These are phyloP conservation scores for Proisotoma minuta DNA, from an alignment of 2,888 invertebrate genomes.

Conservation along the genomic window DNA sequence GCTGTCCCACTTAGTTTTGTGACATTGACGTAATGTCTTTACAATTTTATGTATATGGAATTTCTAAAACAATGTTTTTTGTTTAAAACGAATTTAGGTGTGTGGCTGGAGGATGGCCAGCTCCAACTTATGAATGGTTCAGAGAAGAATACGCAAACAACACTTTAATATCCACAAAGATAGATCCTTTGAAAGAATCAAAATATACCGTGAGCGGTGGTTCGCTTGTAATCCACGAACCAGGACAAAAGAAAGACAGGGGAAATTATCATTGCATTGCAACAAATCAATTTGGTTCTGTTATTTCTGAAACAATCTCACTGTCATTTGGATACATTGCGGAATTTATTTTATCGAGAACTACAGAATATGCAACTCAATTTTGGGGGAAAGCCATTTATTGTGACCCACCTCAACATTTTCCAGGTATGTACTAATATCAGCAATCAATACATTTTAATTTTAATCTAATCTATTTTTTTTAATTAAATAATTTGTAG, in stretches of 20 bases:
- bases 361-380: constrained; percentile 76
- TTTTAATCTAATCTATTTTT: background rate
- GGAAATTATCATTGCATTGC: constrained; percentile 90
- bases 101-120: constrained; percentile 79
- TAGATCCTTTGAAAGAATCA: constrained; percentile 69
- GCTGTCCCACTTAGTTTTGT: constrained; percentile 68
- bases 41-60: background rate
- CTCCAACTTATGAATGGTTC: constrained; percentile 85
- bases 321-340: constrained; percentile 82
- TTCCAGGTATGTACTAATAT: constrained; percentile 58
- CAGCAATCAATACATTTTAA: background rate
- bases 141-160: constrained; percentile 81
- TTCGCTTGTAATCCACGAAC: constrained; percentile 78
- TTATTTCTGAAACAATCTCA: constrained; percentile 80
- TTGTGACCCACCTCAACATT: constrained; percentile 89
- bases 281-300: constrained; percentile 79
- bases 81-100: constrained; percentile 61
- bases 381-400: constrained; percentile 91
- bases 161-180: constrained; percentile 63
- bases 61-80: constrained; percentile 9
- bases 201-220: constrained; percentile 88
- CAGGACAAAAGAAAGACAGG: constrained; percentile 69
- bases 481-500: constrained; percentile 48
- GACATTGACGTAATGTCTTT: constrained; percentile 58
- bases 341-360: constrained; percentile 82